Percentiles rank a stretch among this genome's conserved stretches.
phyloP scores from a whole-genome alignment of 2,888 invertebrate genomes.

The Aleiodes alternator region DNA sequence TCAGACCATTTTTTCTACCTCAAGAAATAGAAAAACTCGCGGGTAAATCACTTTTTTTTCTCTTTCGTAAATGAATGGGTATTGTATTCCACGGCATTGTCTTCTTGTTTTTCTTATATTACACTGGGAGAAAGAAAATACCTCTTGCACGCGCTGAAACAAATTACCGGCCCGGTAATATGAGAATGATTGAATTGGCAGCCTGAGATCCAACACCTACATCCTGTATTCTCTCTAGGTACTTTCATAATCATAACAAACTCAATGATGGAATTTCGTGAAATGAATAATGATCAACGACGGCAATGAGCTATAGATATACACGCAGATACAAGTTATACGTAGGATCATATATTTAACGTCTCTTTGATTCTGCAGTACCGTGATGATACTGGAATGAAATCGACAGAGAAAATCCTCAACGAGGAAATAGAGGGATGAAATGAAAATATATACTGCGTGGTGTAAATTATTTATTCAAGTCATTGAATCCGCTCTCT shows the following conservation, averaged over 20 bases:
- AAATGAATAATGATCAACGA: conserved; percentile 8
- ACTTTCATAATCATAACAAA: conserved; percentile 19
- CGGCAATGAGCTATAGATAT: neutral
- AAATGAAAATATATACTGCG: neutral
- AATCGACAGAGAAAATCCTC: neutral
- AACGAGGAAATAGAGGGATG: neutral
- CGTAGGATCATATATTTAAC: too few species aligned
- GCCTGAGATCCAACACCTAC: conserved; percentile 1
- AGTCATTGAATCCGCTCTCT: neutral
- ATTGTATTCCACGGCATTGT: conserved; percentile 17
- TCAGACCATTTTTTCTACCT: neutral
- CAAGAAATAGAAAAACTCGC: neutral
- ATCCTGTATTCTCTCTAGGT: neutral
- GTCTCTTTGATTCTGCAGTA: too few species aligned
- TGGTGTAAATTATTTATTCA: neutral
- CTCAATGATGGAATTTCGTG: conserved; percentile 33
- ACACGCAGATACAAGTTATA: neutral
- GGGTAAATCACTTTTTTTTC: conserved; percentile 6
- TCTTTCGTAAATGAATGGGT: conserved; percentile 12
- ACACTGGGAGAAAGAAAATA: conserved; percentile 7
- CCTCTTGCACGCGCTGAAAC: conserved; percentile 20
- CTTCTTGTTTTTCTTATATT: conserved; percentile 4
- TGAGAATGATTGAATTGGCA: conserved; percentile 27
- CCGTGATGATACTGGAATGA: conserved; percentile 1
- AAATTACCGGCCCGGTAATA: conserved; percentile 32